These are phyloP conservation scores for Atractosteus spatula DNA, from an alignment of 2,113 vertebrate genomes.

Conservation along the genomic window DNA sequence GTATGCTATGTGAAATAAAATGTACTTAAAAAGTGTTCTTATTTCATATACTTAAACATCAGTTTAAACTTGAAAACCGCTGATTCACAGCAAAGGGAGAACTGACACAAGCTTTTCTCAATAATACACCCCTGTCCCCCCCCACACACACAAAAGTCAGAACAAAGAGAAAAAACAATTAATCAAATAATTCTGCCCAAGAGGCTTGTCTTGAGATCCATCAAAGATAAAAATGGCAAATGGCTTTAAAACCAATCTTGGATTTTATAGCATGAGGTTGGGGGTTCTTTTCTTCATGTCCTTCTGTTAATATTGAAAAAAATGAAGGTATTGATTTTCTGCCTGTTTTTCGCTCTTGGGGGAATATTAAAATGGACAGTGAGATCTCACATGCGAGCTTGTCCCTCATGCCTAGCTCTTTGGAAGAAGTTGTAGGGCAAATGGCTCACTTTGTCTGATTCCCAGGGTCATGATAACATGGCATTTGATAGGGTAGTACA, in stretches of 20 bases:
- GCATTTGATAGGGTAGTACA: neutral
- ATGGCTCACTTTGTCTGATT: constrained; percentile 27
- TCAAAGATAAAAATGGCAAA: constrained; percentile 47
- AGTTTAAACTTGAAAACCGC: neutral
- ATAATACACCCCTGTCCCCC: constrained; percentile 22
- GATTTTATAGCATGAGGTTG: constrained; percentile 45
- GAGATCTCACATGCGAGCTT: constrained; percentile 40
- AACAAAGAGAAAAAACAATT: constrained; percentile 34
- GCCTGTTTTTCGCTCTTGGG: constrained; percentile 54
- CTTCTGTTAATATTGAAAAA: constrained; percentile 56
- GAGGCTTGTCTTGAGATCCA: constrained; percentile 36
- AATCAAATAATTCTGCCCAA: constrained; percentile 43
- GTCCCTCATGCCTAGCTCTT: constrained; percentile 20
- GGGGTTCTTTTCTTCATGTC: constrained; percentile 38
- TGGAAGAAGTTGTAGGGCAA: constrained; percentile 25
- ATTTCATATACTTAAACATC: constrained; percentile 7
- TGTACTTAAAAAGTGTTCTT: too few relatives aligned
- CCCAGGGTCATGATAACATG: constrained; percentile 15
- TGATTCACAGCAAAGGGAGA: neutral
- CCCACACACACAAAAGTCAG: constrained; percentile 1
- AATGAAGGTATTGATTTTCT: constrained; percentile 63
- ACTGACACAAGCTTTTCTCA: constrained; percentile 9
- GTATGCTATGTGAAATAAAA: neutral
- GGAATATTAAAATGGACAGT: constrained; percentile 61
- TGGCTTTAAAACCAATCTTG: constrained; percentile 45